A percentile compares a stretch with the other conserved stretches of the same genome.
Evolutionary conservation across 2,888 invertebrate genomes (phyloP).

Genomic region (Eumacrocentrus americanus): DNA sequence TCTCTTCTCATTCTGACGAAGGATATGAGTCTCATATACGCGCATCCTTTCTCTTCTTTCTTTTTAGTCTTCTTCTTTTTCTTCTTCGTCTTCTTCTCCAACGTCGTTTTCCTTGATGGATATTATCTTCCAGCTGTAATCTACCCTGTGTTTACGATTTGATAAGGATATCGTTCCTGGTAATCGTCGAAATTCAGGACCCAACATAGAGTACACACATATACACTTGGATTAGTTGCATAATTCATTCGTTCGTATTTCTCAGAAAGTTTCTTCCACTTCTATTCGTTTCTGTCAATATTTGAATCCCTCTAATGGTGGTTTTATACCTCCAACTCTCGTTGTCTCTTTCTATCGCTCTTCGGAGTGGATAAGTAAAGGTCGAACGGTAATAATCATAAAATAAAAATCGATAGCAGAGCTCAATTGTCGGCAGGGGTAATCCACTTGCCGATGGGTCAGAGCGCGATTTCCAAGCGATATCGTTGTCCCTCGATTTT

Average conservation of each 20-base stretch:
- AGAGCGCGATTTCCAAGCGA: not conserved
- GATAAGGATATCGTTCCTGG: slow-evolving; percentile 13
- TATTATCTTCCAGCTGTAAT: slow-evolving; percentile 38
- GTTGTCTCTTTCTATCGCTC: not conserved
- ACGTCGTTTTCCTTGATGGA: slow-evolving; percentile 36
- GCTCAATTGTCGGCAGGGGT: not conserved
- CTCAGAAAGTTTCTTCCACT: not conserved
- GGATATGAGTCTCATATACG: slow-evolving; percentile 8
- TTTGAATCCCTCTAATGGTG: not conserved
- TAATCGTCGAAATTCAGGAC: slow-evolving; percentile 8
- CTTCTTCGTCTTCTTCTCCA: slow-evolving; percentile 17
- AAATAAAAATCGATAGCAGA: slow-evolving; percentile 8
- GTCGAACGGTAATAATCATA: slow-evolving; percentile 7
- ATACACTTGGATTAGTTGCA: too few species aligned
- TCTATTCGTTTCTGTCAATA: slow-evolving; percentile 1
- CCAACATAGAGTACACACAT: too few species aligned
- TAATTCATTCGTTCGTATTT: not conserved
- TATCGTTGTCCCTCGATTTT: slow-evolving; percentile 8
- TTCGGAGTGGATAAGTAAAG: not conserved
- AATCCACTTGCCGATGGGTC: not conserved
- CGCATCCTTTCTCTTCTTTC: slow-evolving; percentile 12
- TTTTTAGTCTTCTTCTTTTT: slow-evolving; percentile 15
- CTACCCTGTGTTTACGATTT: slow-evolving; percentile 33
- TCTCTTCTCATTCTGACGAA: not conserved
- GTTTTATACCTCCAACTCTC: not conserved